Evolutionary conservation across 1,140 invertebrate species (phyloP).

Genomic region (Drosophila lacertosa): DNA sequence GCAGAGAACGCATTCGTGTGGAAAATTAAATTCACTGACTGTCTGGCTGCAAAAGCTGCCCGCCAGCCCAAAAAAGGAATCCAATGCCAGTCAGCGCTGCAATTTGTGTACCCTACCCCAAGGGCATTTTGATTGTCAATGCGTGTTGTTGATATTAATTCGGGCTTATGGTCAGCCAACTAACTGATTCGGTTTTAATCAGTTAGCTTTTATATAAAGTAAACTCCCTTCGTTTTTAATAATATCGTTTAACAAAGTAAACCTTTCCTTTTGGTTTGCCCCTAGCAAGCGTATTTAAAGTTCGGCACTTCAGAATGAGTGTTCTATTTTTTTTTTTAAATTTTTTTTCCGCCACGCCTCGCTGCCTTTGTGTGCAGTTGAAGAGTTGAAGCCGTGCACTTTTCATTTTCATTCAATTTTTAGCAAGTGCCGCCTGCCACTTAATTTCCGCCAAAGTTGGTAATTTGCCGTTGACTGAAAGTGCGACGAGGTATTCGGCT

Average conservation of each 20-base stretch:
- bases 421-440: constrained; percentile 63
- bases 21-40: constrained; percentile 76
- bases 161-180: neutral
- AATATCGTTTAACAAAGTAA: too few relatives aligned
- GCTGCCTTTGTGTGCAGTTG: constrained; percentile 4
- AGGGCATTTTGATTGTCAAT: neutral
- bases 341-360: neutral
- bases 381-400: constrained; percentile 15
- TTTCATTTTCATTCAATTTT: constrained; percentile 61
- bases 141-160: neutral
- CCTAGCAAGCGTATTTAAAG: neutral
- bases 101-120: neutral
- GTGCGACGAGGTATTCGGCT: constrained; percentile 1
- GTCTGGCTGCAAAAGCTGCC: constrained; percentile 40
- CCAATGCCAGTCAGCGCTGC: neutral
- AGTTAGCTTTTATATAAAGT: too few relatives aligned
- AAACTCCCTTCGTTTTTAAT: too few relatives aligned
- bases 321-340: neutral
- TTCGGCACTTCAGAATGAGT: neutral
- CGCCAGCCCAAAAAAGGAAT: neutral
- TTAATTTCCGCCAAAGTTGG: constrained; percentile 79
- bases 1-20: constrained; percentile 62
- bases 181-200: too few relatives aligned
- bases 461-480: constrained; percentile 50
- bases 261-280: neutral